Conservation (phyloP, 2,888 invertebrate species). For the Ecliptopera silaceata region DNA sequence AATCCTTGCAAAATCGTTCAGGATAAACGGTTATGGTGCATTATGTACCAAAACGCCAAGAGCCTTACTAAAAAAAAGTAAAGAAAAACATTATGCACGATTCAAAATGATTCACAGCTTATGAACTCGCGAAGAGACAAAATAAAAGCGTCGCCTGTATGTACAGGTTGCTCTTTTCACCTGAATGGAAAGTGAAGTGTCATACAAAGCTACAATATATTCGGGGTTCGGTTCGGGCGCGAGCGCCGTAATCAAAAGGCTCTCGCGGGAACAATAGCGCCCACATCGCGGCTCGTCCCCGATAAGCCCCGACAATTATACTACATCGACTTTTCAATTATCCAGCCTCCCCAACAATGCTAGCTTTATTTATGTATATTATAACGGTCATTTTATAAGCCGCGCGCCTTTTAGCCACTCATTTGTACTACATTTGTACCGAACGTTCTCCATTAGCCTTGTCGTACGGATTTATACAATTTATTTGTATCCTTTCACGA, state of each 20-base stretch:
- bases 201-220: conserved; percentile 79
- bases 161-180: conserved; percentile 66
- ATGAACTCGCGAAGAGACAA: conserved; percentile 38
- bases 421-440: conserved; percentile 44
- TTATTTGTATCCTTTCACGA: conserved; percentile 40
- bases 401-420: conserved; percentile 59
- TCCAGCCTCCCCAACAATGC: conserved; percentile 78
- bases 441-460: conserved; percentile 53
- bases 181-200: conserved; percentile 76
- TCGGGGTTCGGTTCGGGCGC: conserved; percentile 66
- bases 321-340: conserved; percentile 84
- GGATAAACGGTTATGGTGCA: no score
- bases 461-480: conserved; percentile 40
- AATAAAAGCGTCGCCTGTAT: conserved; percentile 45
- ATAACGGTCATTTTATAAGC: conserved; percentile 77
- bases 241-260: conserved; percentile 79
- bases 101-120: conserved; percentile 30
- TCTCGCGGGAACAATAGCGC: conserved; percentile 80
- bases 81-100: conserved; percentile 9
- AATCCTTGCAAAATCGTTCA: no score
- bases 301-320: conserved; percentile 83
- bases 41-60: no score
- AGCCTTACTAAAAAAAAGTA: no score
- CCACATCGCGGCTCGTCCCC: conserved; percentile 76
- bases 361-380: conserved; percentile 80